Conservation (phyloP, 2,888 invertebrate species). For the Xylota segnis region DNA sequence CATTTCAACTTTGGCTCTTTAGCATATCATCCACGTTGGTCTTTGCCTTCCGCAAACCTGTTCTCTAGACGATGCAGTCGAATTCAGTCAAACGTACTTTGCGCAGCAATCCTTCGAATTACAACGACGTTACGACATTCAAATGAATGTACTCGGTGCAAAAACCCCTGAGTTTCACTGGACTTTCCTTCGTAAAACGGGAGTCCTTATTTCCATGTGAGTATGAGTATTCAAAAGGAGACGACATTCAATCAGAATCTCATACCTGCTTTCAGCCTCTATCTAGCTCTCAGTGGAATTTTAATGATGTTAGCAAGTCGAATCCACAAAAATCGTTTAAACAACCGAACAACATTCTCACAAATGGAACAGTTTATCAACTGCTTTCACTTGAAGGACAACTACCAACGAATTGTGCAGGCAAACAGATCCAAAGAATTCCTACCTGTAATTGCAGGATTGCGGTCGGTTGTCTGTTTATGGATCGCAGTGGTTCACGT, state of each 20-base stretch:
- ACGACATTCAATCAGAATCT: background rate
- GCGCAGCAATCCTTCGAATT: constrained; percentile 79
- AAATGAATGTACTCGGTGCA: constrained; percentile 78
- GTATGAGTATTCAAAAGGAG: constrained; percentile 35
- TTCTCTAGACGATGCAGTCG: constrained; percentile 79
- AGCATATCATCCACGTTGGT: constrained; percentile 82
- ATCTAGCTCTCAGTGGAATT: background rate
- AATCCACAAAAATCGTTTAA: background rate
- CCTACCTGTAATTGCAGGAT: background rate
- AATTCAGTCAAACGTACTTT: constrained; percentile 80
- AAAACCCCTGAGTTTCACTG: constrained; percentile 80
- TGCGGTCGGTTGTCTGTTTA: background rate
- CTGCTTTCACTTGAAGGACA: background rate
- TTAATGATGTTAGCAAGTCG: background rate
- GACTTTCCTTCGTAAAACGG: constrained; percentile 78
- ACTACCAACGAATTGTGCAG: background rate
- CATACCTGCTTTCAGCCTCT: background rate
- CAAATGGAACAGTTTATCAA: background rate
- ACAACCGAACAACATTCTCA: background rate
- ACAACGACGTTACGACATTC: constrained; percentile 81
- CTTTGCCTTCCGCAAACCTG: constrained; percentile 85
- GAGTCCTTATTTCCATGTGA: constrained; percentile 79
- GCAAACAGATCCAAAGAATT: background rate
- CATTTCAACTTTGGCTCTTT: background rate
- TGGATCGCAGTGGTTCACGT: background rate